Evolutionary conservation across 1,140 invertebrate genomes (phyloP).

Genomic region (Pogonognathellus flavescens): DNA sequence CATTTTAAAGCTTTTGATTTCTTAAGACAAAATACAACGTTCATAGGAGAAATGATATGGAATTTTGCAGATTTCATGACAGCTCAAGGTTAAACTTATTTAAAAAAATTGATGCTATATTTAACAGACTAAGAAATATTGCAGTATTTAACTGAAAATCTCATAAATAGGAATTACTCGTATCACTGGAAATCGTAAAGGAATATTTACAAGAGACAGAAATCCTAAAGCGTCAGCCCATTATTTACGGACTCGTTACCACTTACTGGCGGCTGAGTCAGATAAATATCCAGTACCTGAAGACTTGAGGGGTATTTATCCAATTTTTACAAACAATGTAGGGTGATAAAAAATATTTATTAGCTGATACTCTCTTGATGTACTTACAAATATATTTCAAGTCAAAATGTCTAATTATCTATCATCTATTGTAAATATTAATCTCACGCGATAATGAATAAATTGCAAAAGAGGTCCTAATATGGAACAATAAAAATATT

Average conservation of each 20-base stretch:
- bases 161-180: slow-evolving; percentile 68
- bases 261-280: slow-evolving; percentile 64
- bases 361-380: not conserved
- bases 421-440: not conserved
- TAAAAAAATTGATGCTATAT: not conserved
- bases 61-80: slow-evolving; percentile 80
- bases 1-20: slow-evolving; percentile 76
- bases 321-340: slow-evolving; percentile 52
- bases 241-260: slow-evolving; percentile 71
- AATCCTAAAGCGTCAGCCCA: slow-evolving; percentile 76
- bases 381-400: not conserved
- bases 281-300: slow-evolving; percentile 62
- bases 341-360: not conserved
- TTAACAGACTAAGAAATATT: too few relatives aligned
- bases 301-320: slow-evolving; percentile 53
- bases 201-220: slow-evolving; percentile 75
- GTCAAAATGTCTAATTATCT: not conserved
- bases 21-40: slow-evolving; percentile 69
- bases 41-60: slow-evolving; percentile 78
- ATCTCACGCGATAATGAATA: too few relatives aligned
- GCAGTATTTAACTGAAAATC: slow-evolving; percentile 5
- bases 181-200: slow-evolving; percentile 76
- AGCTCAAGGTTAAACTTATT: slow-evolving; percentile 59
- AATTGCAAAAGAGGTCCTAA: too few relatives aligned
- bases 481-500: too few relatives aligned